These are phyloP conservation scores for Neoaliturus tenellus DNA, from an alignment of 2,888 invertebrate genomes.

Conservation along the genomic window DNA sequence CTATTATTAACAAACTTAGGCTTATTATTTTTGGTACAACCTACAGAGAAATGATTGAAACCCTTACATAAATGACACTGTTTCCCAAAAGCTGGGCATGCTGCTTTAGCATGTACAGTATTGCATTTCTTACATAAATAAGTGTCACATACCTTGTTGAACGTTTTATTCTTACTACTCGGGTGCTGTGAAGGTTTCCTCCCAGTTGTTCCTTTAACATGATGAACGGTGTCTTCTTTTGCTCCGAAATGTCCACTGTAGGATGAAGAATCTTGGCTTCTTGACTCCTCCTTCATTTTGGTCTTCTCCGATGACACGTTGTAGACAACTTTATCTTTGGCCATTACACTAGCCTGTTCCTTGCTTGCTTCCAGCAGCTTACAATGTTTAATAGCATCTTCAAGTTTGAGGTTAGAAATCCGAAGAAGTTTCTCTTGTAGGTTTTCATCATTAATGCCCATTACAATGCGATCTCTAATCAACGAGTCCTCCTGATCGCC, in stretches of 20 bases:
- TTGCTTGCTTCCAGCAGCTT: slow-evolving; percentile 13
- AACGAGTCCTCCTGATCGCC: slow-evolving; percentile 31
- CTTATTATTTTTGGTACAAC: too few species aligned
- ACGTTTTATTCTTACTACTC: too few species aligned
- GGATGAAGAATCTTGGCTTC: too few species aligned
- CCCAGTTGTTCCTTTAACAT: not conserved
- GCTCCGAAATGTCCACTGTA: not conserved
- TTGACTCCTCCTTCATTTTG: too few species aligned
- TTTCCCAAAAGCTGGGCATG: too few species aligned
- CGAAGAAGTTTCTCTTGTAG: slow-evolving; percentile 29
- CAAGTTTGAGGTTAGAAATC: slow-evolving; percentile 5
- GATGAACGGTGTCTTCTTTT: slow-evolving; percentile 10
- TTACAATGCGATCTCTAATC: slow-evolving; percentile 4
- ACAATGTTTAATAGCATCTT: slow-evolving; percentile 43
- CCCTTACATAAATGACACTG: too few species aligned
- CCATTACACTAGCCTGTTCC: not conserved
- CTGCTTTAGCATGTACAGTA: too few species aligned
- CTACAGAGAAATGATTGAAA: too few species aligned
- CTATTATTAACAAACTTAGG: not conserved
- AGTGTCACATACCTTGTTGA: too few species aligned
- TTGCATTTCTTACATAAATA: too few species aligned
- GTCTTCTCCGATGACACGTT: too few species aligned
- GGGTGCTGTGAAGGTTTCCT: slow-evolving; percentile 5
- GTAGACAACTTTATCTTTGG: too few species aligned
- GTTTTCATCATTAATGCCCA: not conserved